Base-by-base conservation (phyloP, 2,113 vertebrate genomes). In the Falcunculus frontatus region DNA sequence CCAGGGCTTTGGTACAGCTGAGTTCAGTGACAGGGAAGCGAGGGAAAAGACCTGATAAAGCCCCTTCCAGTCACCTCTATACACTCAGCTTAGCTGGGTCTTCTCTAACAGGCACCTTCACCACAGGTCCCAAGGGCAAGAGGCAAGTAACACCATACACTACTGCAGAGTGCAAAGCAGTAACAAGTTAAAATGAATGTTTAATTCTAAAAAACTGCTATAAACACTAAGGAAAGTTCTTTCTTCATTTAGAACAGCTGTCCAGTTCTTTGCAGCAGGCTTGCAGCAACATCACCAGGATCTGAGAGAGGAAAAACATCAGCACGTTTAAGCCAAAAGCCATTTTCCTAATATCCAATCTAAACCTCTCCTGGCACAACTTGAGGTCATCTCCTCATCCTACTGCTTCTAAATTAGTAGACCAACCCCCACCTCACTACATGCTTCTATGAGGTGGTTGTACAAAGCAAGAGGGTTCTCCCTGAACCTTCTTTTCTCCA, bases 131-230 rank as follows among this genome's bases (percentile, higher is more conserved):
- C 20, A n/a, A 41, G 14, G 17, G 13, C 7, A 74, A 39, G 23
- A 60, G 29, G 4, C 14, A 41, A n/a, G 8, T 35, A 19, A 30
- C 13, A 73, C 2, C 6, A 41, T 0, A 0, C 23, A 23, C 8
- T 23, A 8, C 6, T 53, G 21, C 46, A 9, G 1, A 5, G 16
- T 22, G 27, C 33, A 68, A 32, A 79, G 35, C 68, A 72, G 6
- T 16, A 59, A 46, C 2, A 12, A 75, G 29, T 16, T 9, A 15
- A 8, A 73, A 35, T 32, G 1, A 50, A 46, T 23, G 4, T 39
- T 63, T 42, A 62, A 35, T 75, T 75, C 26, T 6, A 27, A 39
- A 13, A 73, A n/a, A 30, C 1, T 35, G 4, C 11, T 57, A 2
- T 22, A 3, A 84, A 50, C 9, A 30, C 16, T 12, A 8, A 6